A percentile compares a stretch with the other conserved stretches of the same genome.
These are phyloP conservation scores for Pipra filicauda DNA, from an alignment of 2,113 vertebrate genomes.

Conservation along the genomic window DNA sequence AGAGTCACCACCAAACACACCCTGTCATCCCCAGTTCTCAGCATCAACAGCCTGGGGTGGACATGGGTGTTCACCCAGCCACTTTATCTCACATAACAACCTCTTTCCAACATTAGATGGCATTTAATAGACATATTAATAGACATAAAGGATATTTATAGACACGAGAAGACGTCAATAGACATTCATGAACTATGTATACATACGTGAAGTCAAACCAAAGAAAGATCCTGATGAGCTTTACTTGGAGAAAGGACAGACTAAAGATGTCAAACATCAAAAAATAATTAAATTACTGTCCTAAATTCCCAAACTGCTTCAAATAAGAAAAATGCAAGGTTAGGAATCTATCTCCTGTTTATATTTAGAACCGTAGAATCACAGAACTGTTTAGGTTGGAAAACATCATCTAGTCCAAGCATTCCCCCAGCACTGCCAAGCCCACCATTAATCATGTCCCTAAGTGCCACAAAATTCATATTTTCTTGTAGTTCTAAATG, in stretches of 20 bases:
- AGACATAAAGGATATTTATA: not conserved
- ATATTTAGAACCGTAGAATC: not conserved
- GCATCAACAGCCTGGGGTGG: not conserved
- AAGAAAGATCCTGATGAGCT: not conserved
- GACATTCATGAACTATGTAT: not conserved
- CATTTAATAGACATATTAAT: not conserved
- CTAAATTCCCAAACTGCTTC: not conserved
- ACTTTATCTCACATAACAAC: not conserved
- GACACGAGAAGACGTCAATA: rapidly evolving
- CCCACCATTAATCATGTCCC: not conserved
- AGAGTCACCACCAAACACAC: not conserved
- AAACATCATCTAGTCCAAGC: not conserved
- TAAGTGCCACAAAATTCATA: not conserved
- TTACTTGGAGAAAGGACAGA: not conserved
- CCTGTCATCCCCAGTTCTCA: not conserved
- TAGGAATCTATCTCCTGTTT: not conserved
- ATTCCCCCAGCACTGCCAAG: not conserved
- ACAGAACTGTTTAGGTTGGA: not conserved
- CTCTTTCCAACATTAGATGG: not conserved
- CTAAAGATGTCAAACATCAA: not conserved
- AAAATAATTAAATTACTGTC: not conserved
- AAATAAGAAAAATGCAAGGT: not conserved
- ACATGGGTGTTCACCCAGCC: not conserved
- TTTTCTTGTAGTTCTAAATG: not conserved
- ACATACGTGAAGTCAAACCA: not conserved